Base-by-base conservation (phyloP, 92 coral and sea anemone species). In the Virgularia gustaviana region DNA sequence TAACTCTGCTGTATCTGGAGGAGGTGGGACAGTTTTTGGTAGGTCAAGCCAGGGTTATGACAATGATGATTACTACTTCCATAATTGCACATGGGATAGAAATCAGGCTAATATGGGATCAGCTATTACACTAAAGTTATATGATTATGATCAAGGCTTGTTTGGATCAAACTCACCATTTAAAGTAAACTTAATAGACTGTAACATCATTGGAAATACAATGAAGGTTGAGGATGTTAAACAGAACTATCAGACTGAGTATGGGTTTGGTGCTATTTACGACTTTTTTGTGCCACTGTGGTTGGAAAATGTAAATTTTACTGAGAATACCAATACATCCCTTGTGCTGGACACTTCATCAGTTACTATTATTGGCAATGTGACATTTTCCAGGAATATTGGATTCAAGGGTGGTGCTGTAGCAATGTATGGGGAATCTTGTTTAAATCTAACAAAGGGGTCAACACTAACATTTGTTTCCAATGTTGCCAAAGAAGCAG, bases 361-460 rank as follows among this genome's bases (percentile, higher is more conserved):
- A 29, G 64, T 86, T 58, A 72, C 66, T 45, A 84, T 90, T 23
- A 51, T 47, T 54, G 89, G 60, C 13, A 67, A 36, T 10, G 83
- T 85, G 27, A 9, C 38, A 37, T 88, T 90, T 63, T 61, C 30
- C 22, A 64, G 65, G 16, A 90, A 90, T 37, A 75, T 41, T 55
- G 97, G 97, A 2, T 76, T 76, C 28, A 36, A 84, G 44, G 97
- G 97, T 4, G 97, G 97, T 13, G 97, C 90, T 12, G 65, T 90
- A 11, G 97, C 95, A 28, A 63, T 90, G 82, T 90, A 90, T 51
- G 97, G 97, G 31, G 88, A 85, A 54, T 86, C 97, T 25, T 78
- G 68, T 75, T 73, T 90, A 38, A 37, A 70, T 36, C 79, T 88
- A 34, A 37, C 52, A 29, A 72, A 82, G 51, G 70, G 65, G 20